Evolutionary conservation across 2,113 vertebrate genomes (phyloP), one percentile per base, ranked within the genome.

Genomic region (Aptenodytes patagonicus): DNA sequence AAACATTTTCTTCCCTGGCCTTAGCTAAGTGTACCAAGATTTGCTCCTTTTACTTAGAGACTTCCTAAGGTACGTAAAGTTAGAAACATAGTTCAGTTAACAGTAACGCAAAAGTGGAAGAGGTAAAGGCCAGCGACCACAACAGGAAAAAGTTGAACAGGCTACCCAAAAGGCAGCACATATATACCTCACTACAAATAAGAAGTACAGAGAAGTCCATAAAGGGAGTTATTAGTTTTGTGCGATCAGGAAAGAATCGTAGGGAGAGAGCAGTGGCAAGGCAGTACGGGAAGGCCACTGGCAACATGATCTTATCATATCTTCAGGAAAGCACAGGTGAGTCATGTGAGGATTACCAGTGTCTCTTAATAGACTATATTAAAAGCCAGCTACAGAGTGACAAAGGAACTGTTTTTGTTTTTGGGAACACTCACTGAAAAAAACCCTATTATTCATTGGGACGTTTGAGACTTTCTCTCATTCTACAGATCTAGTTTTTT

Each of bases 361-460:
- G 6, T 36, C 12, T 72, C 28, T 31, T 82, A 58, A 62, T 1
- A 82, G 34, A 58, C 14, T 24, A 9, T 28, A 17, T 58, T 78
- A 38, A 15, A 71, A 89, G 36, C 7, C 55, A 83, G 31, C 20
- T 87, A 68, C 18, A 70, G 26, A 42, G 21, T 61, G 24, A 46
- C 13, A 54, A 49, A n/a, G 5, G 17, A 38, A 57, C 9, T 55
- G n/a, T 1, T 44, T 71, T 47, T 17, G 34, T 6, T 40, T 52
- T 57, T 17, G 32, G 15, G 40, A 69, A 76, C 32, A 40, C 6
- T 70, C 11, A 17, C 8, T 64, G 26, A 21, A 83, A 69, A 68
- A 16, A 0, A 0, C 2, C 4, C 4, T 21, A 4, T 46, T 61
- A 46, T 75, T 91, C n/a, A 34, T 7, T 75, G 18, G 9, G 20